Evolutionary conservation across 2,113 vertebrate genomes (phyloP), one percentile per base, ranked within the genome.

Genomic region (Pardalotus punctatus): DNA sequence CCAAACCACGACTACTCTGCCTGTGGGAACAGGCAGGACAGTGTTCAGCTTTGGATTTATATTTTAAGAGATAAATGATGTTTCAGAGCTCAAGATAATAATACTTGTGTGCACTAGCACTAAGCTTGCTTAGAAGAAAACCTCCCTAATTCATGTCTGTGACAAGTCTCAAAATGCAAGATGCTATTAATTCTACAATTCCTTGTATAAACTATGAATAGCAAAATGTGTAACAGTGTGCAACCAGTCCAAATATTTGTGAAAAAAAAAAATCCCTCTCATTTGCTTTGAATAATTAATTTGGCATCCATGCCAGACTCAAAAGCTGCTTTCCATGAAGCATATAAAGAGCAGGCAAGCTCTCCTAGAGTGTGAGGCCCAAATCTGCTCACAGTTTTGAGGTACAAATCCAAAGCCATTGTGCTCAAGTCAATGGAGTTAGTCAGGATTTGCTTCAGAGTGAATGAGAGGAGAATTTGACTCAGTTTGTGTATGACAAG

Each of bases 251-350:
- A 96, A 94, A 90, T 81, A 88, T 35, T 94, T 15, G 45, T 35
- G 47, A 48, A 48, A 48, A 93, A 82, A 85, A 77, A 93, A 82
- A 85, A 77, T 50, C 27, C 10, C 9, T 79, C n/a, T 71, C 57
- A 60, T 83, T 94, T 50, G 50, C 89, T 94, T 80, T 77, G 91
- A 94, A 87, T 93, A 96, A 95, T 95, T 93, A 87, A 90, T 94
- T 94, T 93, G 91, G 66, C 91, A 91, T 38, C 84, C 81, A 38
- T 69, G 47, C 71, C 2, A 9, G 62, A 85, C 47, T 77, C 57
- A 72, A 88, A 96, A 88, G 81, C 94, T 91, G 85, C 70, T 94
- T 94, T 96, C 1, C 20, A 67, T 73, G 56, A 74, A 58, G 66
- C 66, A 9, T 21, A n/a, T 80, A 70, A 94, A 91, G 23, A 90